Evolutionary conservation across 53 echinoderm and acorn worm genomes (phyloP).

Genomic region (Pentamera pediparva): DNA sequence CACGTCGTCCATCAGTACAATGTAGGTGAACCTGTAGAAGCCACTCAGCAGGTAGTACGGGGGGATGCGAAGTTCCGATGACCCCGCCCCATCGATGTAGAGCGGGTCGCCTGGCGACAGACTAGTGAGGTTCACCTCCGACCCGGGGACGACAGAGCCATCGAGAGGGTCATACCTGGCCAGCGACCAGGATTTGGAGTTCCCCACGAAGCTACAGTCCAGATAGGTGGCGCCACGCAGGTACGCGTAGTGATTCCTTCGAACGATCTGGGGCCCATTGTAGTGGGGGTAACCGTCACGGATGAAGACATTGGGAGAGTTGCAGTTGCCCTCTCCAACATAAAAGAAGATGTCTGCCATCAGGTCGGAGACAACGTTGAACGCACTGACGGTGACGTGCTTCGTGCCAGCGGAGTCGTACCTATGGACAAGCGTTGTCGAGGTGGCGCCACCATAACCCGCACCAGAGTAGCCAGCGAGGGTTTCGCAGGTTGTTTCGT

Average conservation of each 20-base stretch:
- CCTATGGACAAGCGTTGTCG: slow-evolving; percentile 26
- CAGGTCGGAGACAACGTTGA: slow-evolving; percentile 57
- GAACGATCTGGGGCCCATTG: slow-evolving; percentile 46
- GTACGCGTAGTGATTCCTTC: slow-evolving; percentile 11
- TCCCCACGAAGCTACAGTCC: slow-evolving; percentile 34
- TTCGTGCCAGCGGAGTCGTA: slow-evolving; percentile 44
- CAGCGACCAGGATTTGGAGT: slow-evolving; percentile 52
- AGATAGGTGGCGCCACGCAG: slow-evolving; percentile 50
- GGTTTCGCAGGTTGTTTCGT: slow-evolving; percentile 34
- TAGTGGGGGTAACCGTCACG: slow-evolving; percentile 49
- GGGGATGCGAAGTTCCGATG: slow-evolving; percentile 57
- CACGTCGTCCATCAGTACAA: slow-evolving; percentile 47
- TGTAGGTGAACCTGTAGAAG: slow-evolving; percentile 54
- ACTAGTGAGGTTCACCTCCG: slow-evolving; percentile 28
- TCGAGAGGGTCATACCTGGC: slow-evolving; percentile 27
- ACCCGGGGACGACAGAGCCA: slow-evolving; percentile 25
- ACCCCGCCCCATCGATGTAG: slow-evolving; percentile 49
- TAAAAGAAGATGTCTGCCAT: slow-evolving; percentile 32
- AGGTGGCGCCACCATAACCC: slow-evolving; percentile 1
- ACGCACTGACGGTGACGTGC: slow-evolving; percentile 35
- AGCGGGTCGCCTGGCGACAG: slow-evolving; percentile 1
- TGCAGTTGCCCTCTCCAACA: slow-evolving; percentile 50
- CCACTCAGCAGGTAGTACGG: slow-evolving; percentile 47
- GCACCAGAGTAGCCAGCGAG: slow-evolving; percentile 29
- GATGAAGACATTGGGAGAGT: slow-evolving; percentile 51